Base-by-base conservation (phyloP, 2,888 invertebrate genomes). In the Zhengitettix transpicula region DNA sequence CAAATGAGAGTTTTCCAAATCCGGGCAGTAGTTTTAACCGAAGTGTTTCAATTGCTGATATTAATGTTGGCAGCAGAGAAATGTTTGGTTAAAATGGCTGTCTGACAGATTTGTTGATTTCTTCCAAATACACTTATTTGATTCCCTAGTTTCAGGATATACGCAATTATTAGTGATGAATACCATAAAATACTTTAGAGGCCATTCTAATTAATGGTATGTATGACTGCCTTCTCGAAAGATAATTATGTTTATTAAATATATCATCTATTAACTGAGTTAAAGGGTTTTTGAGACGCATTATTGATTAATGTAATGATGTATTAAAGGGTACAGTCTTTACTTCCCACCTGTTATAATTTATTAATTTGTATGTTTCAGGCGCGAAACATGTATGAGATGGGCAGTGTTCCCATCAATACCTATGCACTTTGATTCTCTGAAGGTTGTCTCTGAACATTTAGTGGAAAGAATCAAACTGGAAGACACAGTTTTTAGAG, bases 401-500 rank as follows among this genome's bases (percentile, higher is more conserved):
- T 60, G 63, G 63, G 58, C 51, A 42, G 59, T 40, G 52, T 57
- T 57, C 47, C 52, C 60, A 15, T 53, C 60, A 55, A 28, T 28
- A 28, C 61, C 61, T 41, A 62, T 63, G 59, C 64, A 63, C 56
- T 64, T 64, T 64, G 64, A 64, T 40, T 63, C 64, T 52, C 58
- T 64, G 28, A 64, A 62, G 60, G 62, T 64, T 58, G 63, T 64
- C 41, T 61, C 64, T 28, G 64, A 64, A 58, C 64, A 63, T 57
- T 62, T 64, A 41, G 63, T 64, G 15, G 64, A 64, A 58, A 63
- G 64, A 60, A 63, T 64, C 60, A 64, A 63, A 56, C 58, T 63
- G 62, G 64, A 64, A 61, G 64, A 63, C 53, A 58, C 63, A 11
- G 40, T 58, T 54, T 58, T 59, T 59, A 57, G 60, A 14, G 62